Conservation (phyloP, 2,888 invertebrate genomes). For the Agapostemon virescens region DNA sequence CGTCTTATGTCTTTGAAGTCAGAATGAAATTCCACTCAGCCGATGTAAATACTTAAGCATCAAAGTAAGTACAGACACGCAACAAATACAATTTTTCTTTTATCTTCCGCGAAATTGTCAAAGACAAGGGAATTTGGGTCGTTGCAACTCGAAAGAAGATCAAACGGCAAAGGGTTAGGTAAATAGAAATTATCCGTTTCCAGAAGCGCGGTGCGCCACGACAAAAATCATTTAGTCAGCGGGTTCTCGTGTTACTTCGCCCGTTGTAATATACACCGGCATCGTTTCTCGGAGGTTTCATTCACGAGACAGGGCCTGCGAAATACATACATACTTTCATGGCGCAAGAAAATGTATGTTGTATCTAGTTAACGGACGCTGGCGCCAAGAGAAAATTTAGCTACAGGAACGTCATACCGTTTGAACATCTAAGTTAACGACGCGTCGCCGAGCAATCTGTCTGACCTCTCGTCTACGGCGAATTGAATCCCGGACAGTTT, state of each 20-base stretch:
- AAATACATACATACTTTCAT: conserved; percentile 26
- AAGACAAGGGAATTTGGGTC: too few relatives aligned
- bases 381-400: conserved; percentile 45
- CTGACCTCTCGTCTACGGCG: conserved; percentile 45
- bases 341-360: conserved; percentile 17
- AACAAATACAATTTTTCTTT: too few relatives aligned
- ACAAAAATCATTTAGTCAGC: neutral
- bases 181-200: neutral
- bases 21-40: too few relatives aligned
- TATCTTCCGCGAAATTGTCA: too few relatives aligned
- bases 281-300: neutral
- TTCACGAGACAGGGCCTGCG: neutral
- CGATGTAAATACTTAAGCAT: too few relatives aligned
- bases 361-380: conserved; percentile 37
- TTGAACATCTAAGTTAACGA: conserved; percentile 55
- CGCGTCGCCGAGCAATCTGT: conserved; percentile 56
- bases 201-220: neutral
- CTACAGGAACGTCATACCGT: conserved; percentile 39
- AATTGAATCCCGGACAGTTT: conserved; percentile 54
- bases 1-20: too few relatives aligned
- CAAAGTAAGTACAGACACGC: too few relatives aligned
- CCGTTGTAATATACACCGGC: neutral
- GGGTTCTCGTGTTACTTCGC: neutral
- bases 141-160: too few relatives aligned
- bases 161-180: too few relatives aligned